Evolutionary conservation across 2,113 vertebrate species (phyloP).

Genomic region (Corvus moneduloides): DNA sequence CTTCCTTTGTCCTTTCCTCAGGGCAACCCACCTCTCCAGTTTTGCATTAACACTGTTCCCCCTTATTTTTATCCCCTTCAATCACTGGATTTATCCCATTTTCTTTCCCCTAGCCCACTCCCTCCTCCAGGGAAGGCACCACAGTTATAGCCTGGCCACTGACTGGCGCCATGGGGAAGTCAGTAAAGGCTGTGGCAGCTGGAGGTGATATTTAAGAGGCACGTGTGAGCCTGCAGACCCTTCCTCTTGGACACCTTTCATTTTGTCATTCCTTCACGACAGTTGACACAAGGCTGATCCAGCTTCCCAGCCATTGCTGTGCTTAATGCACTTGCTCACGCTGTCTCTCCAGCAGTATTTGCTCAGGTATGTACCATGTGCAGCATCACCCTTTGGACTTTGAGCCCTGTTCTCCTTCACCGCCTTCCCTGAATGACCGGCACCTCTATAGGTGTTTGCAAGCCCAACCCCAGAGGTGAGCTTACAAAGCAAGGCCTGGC

Average conservation of each 20-base stretch:
- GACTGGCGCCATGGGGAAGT: fast-evolving
- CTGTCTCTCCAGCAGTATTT: not conserved
- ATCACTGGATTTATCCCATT: not conserved
- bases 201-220: not conserved
- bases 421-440: not conserved
- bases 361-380: not conserved
- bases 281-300: not conserved
- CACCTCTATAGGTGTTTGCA: not conserved
- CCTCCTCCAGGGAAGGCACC: not conserved
- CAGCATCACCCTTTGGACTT: not conserved
- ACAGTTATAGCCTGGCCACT: not conserved
- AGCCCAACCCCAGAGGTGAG: slow-evolving; percentile 5
- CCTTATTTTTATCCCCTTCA: not conserved
- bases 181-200: not conserved
- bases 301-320: not conserved
- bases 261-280: not conserved
- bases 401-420: not conserved
- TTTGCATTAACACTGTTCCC: not conserved
- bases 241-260: not conserved
- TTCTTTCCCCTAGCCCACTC: not conserved
- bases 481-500: not conserved
- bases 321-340: not conserved
- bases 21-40: not conserved
- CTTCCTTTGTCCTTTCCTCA: not conserved
- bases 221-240: not conserved